A percentile compares a stretch with the other conserved stretches of the same genome.
Evolutionary conservation across 1,140 invertebrate genomes (phyloP).

Genomic region (Orius laevigatus): DNA sequence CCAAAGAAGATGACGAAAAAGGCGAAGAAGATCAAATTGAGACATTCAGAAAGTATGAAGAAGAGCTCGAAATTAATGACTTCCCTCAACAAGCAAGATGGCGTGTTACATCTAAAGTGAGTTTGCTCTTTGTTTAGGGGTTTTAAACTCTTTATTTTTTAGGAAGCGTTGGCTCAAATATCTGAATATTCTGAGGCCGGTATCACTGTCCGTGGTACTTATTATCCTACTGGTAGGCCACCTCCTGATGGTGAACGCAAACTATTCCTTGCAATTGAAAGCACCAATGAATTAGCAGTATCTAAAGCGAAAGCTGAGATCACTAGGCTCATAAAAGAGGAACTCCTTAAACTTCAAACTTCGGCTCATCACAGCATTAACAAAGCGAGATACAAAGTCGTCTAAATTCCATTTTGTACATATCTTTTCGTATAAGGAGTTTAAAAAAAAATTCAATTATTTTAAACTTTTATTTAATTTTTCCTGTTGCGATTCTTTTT

Average conservation of each 20-base stretch:
- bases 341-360: slow-evolving; percentile 81
- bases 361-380: slow-evolving; percentile 74
- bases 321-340: slow-evolving; percentile 93
- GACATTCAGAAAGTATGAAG: slow-evolving; percentile 86
- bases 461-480: slow-evolving; percentile 1
- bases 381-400: slow-evolving; percentile 88
- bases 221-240: slow-evolving; percentile 74
- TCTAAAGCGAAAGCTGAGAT: slow-evolving; percentile 98
- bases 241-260: slow-evolving; percentile 91
- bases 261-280: slow-evolving; percentile 96
- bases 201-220: slow-evolving; percentile 95
- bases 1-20: slow-evolving; percentile 53
- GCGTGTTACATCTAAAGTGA: slow-evolving; percentile 91
- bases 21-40: slow-evolving; percentile 43
- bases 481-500: slow-evolving; percentile 52
- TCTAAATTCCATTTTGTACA: slow-evolving; percentile 34
- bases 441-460: not conserved
- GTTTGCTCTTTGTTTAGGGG: not conserved
- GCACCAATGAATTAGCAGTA: slow-evolving; percentile 89
- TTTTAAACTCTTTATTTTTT: slow-evolving; percentile 20
- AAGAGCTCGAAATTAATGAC: slow-evolving; percentile 98
- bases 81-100: slow-evolving; percentile 97
- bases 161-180: slow-evolving; percentile 94
- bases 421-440: not conserved
- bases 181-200: slow-evolving; percentile 98